Percentiles rank a stretch among this genome's conserved stretches.
phyloP scores from a whole-genome alignment of 2,797 vertebrate species.

The Galagoides demidoff region DNA sequence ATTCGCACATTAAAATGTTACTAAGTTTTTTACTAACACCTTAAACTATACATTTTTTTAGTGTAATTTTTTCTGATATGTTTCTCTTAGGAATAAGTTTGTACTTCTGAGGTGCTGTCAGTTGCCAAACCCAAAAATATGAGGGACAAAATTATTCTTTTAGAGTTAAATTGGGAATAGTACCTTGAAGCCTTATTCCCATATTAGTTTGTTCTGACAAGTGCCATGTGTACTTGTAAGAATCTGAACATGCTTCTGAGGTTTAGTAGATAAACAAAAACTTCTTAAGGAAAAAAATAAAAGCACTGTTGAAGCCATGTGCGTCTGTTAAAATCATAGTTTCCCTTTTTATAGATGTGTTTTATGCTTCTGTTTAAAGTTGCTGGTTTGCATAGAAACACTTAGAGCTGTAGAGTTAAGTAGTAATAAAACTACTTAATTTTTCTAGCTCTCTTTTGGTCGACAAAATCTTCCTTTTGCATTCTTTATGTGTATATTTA shows the following conservation, averaged over 20 bases:
- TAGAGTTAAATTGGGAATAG: neutral
- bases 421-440: constrained; percentile 1
- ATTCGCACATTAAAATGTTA: constrained; percentile 33
- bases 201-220: neutral
- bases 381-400: constrained; percentile 22
- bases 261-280: neutral
- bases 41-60: neutral
- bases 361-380: constrained; percentile 47
- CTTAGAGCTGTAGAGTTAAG: constrained; percentile 39
- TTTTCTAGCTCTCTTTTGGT: constrained; percentile 22
- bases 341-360: neutral
- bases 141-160: neutral
- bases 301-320: neutral
- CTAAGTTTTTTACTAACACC: neutral
- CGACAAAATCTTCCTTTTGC: neutral
- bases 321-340: constrained; percentile 32
- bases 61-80: neutral
- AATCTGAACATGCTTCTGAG: neutral
- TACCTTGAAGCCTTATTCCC: neutral
- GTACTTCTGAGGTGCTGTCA: neutral
- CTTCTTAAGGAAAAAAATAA: neutral
- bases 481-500: constrained; percentile 32
- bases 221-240: neutral
- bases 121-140: neutral
- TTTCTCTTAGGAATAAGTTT: constrained; percentile 34